Percentiles rank a stretch among this genome's conserved stretches.
Conservation (phyloP, 2,888 invertebrate species). For the Drosophila helvetica region DNA sequence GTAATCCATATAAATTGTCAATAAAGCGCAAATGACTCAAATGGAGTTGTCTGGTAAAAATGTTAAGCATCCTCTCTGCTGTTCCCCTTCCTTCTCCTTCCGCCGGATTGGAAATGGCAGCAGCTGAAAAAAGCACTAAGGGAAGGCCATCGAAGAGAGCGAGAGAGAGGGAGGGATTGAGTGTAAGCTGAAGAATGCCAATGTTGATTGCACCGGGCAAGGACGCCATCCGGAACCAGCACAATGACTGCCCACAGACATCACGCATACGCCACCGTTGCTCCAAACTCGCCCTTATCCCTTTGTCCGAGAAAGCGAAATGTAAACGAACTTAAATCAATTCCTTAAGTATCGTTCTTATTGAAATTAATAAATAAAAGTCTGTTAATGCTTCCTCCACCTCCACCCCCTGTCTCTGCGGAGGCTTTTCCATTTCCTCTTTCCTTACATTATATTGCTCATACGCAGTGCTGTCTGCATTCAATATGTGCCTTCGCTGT, state of each 20-base stretch:
- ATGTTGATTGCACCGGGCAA: slow-evolving; percentile 37
- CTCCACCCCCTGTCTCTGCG: not conserved
- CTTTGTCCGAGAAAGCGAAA: not conserved
- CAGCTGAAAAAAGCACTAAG: slow-evolving; percentile 3
- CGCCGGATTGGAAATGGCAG: slow-evolving; percentile 27
- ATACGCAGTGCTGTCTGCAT: slow-evolving; percentile 25
- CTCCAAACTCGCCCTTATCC: not conserved
- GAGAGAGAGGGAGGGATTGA: not conserved
- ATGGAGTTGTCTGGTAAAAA: slow-evolving; percentile 48
- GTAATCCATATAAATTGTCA: slow-evolving; percentile 51
- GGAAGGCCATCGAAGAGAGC: slow-evolving; percentile 15
- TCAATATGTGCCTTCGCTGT: slow-evolving; percentile 27
- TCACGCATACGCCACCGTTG: not conserved
- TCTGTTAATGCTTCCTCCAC: not conserved
- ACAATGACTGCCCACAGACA: slow-evolving; percentile 39
- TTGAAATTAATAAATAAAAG: slow-evolving; percentile 40
- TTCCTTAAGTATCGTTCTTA: slow-evolving; percentile 19
- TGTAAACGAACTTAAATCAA: slow-evolving; percentile 15
- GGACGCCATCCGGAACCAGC: slow-evolving; percentile 18
- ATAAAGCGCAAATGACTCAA: slow-evolving; percentile 52
- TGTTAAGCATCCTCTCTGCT: slow-evolving; percentile 37
- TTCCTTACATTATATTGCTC: slow-evolving; percentile 23
- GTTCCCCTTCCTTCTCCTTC: slow-evolving; percentile 14
- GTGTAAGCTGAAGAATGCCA: slow-evolving; percentile 40
- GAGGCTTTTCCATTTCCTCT: not conserved